Conservation (phyloP, 2,888 invertebrate species). For the Mactromeris polynyma region DNA sequence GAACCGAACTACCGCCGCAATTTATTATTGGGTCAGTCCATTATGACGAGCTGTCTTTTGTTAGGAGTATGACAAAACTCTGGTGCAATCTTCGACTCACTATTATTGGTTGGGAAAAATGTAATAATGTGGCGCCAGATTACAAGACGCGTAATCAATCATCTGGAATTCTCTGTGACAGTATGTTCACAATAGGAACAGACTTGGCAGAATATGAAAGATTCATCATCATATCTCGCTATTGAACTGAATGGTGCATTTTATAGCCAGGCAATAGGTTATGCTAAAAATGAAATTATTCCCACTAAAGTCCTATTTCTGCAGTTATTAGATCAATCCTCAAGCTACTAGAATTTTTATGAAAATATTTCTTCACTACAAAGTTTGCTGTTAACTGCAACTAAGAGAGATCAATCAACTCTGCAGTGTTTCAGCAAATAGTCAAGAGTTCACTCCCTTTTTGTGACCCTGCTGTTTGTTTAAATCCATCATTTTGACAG, state of each 20-base stretch:
- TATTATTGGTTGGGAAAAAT: constrained; percentile 54
- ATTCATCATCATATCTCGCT: constrained; percentile 34
- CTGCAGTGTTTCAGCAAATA: neutral
- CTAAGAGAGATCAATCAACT: constrained; percentile 32
- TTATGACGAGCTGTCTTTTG: constrained; percentile 33
- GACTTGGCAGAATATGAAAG: constrained; percentile 38
- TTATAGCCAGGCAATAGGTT: constrained; percentile 31
- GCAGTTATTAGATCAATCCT: constrained; percentile 16
- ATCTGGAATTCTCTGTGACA: constrained; percentile 69
- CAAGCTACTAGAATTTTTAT: constrained; percentile 19
- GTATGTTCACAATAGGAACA: constrained; percentile 68
- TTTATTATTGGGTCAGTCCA: constrained; percentile 39
- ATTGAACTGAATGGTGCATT: constrained; percentile 27
- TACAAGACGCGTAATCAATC: constrained; percentile 71
- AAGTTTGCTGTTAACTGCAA: neutral
- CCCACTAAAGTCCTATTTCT: constrained; percentile 27
- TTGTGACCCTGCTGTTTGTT: constrained; percentile 29
- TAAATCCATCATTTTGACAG: constrained; percentile 32
- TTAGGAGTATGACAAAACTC: constrained; percentile 39
- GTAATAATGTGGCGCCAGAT: constrained; percentile 68
- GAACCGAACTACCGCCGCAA: constrained; percentile 9
- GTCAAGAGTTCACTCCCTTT: constrained; percentile 39
- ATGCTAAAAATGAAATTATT: constrained; percentile 38
- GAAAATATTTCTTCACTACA: neutral
- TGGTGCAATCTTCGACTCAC: constrained; percentile 45